These are phyloP conservation scores for Alligator sinensis DNA, from an alignment of 2,113 vertebrate genomes.

Conservation along the genomic window DNA sequence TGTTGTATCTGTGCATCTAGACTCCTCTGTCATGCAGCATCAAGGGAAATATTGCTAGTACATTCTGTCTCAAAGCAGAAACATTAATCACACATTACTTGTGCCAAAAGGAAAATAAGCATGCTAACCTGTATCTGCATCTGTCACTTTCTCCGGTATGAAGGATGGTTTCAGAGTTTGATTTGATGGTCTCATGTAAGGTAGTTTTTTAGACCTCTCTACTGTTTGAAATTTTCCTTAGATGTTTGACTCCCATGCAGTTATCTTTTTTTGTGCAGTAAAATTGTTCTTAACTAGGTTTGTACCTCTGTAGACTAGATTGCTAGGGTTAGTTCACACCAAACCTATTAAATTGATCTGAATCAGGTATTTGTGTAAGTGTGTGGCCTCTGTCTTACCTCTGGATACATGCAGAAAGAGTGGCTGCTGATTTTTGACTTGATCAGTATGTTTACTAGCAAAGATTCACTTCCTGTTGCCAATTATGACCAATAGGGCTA, in stretches of 20 bases:
- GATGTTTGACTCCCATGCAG: too few species aligned
- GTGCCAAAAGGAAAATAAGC: neutral
- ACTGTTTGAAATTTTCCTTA: neutral
- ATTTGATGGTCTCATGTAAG: neutral
- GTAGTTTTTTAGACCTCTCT: neutral
- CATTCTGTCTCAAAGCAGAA: neutral
- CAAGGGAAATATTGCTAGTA: neutral
- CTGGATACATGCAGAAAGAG: neutral
- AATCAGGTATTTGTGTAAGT: neutral
- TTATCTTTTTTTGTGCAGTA: neutral
- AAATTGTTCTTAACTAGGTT: neutral
- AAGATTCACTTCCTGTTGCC: neutral
- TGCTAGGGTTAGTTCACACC: neutral
- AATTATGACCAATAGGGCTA: neutral
- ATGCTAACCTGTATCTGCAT: neutral
- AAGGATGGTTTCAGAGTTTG: neutral
- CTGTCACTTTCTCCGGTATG: neutral
- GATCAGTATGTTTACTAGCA: neutral
- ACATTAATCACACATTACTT: neutral
- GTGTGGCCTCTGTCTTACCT: neutral
- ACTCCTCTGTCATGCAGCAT: neutral
- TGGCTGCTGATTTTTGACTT: neutral
- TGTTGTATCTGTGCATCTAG: neutral
- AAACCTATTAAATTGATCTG: neutral
- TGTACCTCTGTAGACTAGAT: neutral